Conservation (phyloP, 2,888 invertebrate species). For the Oligia strigilis region DNA sequence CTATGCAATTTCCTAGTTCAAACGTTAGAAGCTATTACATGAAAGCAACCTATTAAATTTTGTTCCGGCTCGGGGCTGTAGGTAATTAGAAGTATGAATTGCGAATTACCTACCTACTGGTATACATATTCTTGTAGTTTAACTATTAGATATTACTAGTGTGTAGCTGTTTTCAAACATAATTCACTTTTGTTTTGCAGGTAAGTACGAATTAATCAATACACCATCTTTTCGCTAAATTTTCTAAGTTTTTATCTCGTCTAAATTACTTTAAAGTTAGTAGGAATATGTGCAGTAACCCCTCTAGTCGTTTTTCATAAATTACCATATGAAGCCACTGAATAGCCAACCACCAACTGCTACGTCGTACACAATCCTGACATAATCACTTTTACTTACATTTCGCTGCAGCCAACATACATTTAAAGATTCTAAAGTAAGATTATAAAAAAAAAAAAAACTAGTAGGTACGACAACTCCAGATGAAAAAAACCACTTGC, state of each 20-base stretch:
- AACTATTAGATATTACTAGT: background rate
- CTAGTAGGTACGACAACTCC: background rate
- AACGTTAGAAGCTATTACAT: conserved; percentile 68
- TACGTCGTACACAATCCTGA: background rate
- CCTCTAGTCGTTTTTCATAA: background rate
- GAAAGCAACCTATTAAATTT: conserved; percentile 72
- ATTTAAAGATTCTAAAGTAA: background rate
- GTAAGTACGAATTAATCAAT: background rate
- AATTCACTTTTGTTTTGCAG: background rate
- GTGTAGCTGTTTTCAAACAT: background rate
- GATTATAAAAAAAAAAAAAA: background rate
- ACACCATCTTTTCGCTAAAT: background rate
- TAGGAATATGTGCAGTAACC: background rate
- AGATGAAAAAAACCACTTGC: background rate
- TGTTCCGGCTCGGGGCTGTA: conserved; percentile 56
- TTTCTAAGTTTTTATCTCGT: background rate
- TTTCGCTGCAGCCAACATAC: background rate
- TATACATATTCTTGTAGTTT: conserved; percentile 22
- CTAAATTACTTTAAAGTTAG: background rate
- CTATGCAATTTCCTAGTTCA: conserved; percentile 72
- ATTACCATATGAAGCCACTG: background rate
- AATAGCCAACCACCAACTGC: background rate
- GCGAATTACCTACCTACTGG: conserved; percentile 29
- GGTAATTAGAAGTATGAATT: conserved; percentile 51
- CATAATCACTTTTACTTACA: background rate